Conservation (phyloP, 2,797 vertebrate species). For the Pogonophryne albipinna region DNA sequence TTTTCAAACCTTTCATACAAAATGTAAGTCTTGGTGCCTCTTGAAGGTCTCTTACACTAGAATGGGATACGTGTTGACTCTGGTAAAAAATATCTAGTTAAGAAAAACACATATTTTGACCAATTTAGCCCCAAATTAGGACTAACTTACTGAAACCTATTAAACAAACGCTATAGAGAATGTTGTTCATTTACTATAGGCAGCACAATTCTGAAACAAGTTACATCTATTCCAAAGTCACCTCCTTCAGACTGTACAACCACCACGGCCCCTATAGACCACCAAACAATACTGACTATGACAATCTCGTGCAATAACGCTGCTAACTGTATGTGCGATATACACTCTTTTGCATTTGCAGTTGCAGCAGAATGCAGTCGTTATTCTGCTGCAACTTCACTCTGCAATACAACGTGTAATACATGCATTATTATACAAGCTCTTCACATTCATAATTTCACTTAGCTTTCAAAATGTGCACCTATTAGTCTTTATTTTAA, state of each 20-base stretch:
- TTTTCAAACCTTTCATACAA: neutral
- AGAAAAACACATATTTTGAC: neutral
- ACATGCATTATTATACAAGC: no score
- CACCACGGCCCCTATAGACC: no score
- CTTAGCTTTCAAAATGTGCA: no score
- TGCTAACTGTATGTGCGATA: no score
- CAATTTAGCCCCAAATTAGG: neutral
- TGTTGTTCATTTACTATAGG: neutral
- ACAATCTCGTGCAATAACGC: no score
- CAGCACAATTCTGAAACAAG: neutral
- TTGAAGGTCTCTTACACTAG: neutral
- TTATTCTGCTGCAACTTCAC: no score
- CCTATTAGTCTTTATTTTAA: no score
- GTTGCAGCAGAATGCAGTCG: no score
- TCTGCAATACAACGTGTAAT: no score
- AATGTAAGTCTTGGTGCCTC: neutral
- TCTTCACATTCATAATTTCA: no score
- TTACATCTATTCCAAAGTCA: neutral
- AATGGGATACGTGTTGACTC: neutral
- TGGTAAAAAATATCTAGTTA: neutral
- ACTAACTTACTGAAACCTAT: neutral
- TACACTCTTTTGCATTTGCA: no score
- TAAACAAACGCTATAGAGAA: neutral
- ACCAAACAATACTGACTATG: no score
- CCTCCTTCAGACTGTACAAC: neutral